Evolutionary conservation across 2,888 invertebrate species (phyloP).

Genomic region (Drosophila emarginata): DNA sequence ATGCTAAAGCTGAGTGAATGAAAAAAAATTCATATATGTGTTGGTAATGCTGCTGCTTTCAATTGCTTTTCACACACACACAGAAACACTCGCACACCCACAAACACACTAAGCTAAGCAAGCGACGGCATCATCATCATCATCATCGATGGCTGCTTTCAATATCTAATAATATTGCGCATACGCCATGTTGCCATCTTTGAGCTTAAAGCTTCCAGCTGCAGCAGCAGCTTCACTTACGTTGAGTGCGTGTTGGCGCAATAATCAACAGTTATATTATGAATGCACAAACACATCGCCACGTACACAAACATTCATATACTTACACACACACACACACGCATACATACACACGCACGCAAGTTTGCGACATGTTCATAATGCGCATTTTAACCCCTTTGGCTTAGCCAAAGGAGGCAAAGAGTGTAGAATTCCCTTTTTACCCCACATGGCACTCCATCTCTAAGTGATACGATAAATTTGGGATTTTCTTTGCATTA

Average conservation of each 20-base stretch:
- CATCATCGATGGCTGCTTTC: constrained; percentile 71
- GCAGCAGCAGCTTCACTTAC: constrained; percentile 54
- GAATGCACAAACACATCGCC: constrained; percentile 62
- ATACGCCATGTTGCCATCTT: constrained; percentile 62
- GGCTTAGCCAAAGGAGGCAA: constrained; percentile 9
- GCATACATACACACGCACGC: constrained; percentile 1
- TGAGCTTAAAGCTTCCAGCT: constrained; percentile 31
- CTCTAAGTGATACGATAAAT: constrained; percentile 74
- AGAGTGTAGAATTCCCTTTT: constrained; percentile 5
- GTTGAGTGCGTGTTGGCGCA: constrained; percentile 75
- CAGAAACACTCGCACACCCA: neutral
- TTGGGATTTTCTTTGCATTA: constrained; percentile 75
- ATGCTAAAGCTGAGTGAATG: constrained; percentile 35
- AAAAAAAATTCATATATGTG: constrained; percentile 70
- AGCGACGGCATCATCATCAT: constrained; percentile 25
- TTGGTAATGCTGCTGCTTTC: constrained; percentile 64
- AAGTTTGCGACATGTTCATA: constrained; percentile 43
- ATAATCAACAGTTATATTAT: constrained; percentile 77
- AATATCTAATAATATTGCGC: constrained; percentile 76
- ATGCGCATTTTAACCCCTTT: constrained; percentile 72
- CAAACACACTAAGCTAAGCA: neutral
- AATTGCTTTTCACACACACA: constrained; percentile 54
- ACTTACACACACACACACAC: neutral
- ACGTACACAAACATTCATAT: constrained; percentile 15
- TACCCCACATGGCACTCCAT: constrained; percentile 65